These are phyloP conservation scores for Pangasianodon gigas DNA, from an alignment of 2,113 vertebrate species.

Conservation along the genomic window DNA sequence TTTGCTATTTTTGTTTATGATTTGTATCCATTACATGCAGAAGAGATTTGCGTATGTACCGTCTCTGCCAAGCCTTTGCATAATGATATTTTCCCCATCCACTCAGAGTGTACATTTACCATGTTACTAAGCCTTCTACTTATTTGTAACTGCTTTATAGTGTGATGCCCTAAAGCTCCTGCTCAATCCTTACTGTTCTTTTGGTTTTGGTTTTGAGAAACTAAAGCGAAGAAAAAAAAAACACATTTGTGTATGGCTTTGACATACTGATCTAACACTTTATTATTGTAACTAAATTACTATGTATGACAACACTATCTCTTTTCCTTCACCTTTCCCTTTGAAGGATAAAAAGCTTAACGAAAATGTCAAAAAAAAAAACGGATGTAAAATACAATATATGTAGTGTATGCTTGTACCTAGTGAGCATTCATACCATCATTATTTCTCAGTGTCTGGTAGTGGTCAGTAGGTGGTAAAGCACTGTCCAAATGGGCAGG, in stretches of 20 bases:
- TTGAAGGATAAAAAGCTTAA: conserved; percentile 58
- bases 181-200: conserved; percentile 58
- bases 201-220: conserved; percentile 63
- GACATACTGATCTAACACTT: conserved; percentile 79
- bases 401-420: conserved; percentile 81
- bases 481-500: conserved; percentile 66
- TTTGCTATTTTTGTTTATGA: conserved; percentile 76
- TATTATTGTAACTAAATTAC: conserved; percentile 79
- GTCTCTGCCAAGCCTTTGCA: conserved; percentile 73
- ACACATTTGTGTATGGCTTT: conserved; percentile 71
- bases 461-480: conserved; percentile 75
- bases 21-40: conserved; percentile 73
- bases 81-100: conserved; percentile 66
- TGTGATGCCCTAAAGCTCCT: conserved; percentile 74
- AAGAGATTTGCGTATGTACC: conserved; percentile 74
- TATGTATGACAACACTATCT: conserved; percentile 75
- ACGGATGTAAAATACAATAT: conserved; percentile 69
- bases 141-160: conserved; percentile 80
- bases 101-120: conserved; percentile 68
- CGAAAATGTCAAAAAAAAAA: conserved; percentile 57
- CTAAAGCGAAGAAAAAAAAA: conserved; percentile 51
- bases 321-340: conserved; percentile 66
- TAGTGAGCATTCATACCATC: conserved; percentile 77
- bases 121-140: conserved; percentile 72
- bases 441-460: conserved; percentile 77